Conservation (phyloP, 2,888 invertebrate species). For the Amblyjoppa proteus region DNA sequence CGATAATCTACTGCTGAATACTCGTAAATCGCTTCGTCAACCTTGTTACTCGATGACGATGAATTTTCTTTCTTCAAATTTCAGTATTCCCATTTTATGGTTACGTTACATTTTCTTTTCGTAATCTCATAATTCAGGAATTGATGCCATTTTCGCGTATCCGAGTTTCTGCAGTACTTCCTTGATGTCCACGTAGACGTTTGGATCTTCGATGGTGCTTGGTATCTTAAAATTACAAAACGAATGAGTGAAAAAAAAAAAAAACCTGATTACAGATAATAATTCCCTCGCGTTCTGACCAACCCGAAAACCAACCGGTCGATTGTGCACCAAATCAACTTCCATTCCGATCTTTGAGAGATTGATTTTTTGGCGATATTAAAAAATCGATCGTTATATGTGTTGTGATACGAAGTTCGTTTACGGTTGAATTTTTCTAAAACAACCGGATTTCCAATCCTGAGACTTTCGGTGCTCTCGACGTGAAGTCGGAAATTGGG, state of each 20-base stretch:
- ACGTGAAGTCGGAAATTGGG: no score
- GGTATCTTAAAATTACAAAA: conserved; percentile 87
- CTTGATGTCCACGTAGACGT: conserved; percentile 92
- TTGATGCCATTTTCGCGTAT: conserved; percentile 90
- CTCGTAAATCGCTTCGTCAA: not conserved
- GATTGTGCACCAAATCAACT: no score
- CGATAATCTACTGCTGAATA: not conserved
- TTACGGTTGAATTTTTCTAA: no score
- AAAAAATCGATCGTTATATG: no score
- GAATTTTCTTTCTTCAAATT: not conserved
- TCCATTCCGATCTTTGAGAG: no score
- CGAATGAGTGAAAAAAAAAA: conserved; percentile 11
- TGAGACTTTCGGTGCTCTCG: no score
- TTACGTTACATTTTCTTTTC: not conserved
- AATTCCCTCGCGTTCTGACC: no score
- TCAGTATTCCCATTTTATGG: not conserved
- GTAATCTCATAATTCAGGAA: conserved; percentile 84
- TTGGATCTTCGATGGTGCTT: conserved; percentile 95
- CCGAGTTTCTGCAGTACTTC: conserved; percentile 91
- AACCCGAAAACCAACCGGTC: no score
- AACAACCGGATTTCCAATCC: no score
- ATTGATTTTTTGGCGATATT: no score
- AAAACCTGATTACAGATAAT: no score
- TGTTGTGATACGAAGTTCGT: no score
- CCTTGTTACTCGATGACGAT: not conserved